These are phyloP conservation scores for Meloidogyne floridensis DNA, from an alignment of 1,140 invertebrate species.

Conservation along the genomic window DNA sequence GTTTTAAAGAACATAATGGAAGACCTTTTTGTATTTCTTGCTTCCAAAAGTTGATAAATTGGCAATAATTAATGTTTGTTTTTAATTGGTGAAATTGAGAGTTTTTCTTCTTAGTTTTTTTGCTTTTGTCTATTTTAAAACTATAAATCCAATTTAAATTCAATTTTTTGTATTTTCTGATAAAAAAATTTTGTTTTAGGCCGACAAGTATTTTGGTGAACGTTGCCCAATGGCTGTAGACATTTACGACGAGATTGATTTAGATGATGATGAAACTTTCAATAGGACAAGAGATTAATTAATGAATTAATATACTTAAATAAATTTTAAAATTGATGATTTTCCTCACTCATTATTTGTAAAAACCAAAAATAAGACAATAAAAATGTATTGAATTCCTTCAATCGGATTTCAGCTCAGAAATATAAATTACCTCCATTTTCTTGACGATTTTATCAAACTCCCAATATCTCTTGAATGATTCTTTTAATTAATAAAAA, in stretches of 20 bases:
- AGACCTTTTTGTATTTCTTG: constrained; percentile 83
- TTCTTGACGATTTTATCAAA: no score
- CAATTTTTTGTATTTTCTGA: no score
- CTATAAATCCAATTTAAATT: no score
- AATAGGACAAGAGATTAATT: neutral
- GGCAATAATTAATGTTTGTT: neutral
- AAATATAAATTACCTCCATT: no score
- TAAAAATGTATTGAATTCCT: no score
- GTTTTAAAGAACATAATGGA: constrained; percentile 96
- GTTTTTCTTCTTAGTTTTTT: constrained; percentile 6
- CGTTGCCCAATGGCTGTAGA: constrained; percentile 54
- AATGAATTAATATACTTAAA: no score
- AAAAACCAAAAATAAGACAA: no score
- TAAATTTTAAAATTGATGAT: no score
- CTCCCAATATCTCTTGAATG: no score
- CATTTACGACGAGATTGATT: constrained; percentile 58
- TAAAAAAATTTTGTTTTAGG: constrained; percentile 38
- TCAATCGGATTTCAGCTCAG: no score
- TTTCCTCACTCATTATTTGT: no score
- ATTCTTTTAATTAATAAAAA: no score
- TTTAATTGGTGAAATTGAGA: neutral
- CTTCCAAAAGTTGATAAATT: neutral
- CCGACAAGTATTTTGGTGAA: constrained; percentile 51
- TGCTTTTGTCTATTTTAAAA: neutral
- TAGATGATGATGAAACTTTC: constrained; percentile 13